A percentile compares a stretch with the other conserved stretches of the same genome.
phyloP scores from a whole-genome alignment of 2,888 invertebrate genomes.

The Ommatoiulus sabulosus region DNA sequence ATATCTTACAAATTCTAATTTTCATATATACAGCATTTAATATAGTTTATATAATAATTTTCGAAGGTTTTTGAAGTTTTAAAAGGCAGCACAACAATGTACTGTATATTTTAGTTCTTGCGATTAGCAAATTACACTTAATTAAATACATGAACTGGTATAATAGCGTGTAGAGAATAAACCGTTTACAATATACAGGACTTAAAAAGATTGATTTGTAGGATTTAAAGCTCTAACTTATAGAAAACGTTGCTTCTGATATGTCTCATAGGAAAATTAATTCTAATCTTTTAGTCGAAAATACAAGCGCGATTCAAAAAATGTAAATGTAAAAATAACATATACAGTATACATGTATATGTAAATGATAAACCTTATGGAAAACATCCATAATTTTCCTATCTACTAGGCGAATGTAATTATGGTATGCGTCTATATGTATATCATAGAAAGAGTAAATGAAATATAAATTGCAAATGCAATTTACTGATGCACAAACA shows the following conservation, averaged over 20 bases:
- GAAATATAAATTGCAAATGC: conserved; percentile 47
- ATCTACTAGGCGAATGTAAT: no score
- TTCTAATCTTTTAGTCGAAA: background rate
- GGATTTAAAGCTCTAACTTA: background rate
- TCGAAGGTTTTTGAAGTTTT: no score
- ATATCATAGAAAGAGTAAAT: background rate
- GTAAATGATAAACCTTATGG: background rate
- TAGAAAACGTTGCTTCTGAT: background rate
- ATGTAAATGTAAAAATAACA: background rate
- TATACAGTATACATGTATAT: no score
- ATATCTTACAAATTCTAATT: no score
- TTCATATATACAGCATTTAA: no score
- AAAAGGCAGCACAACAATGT: no score
- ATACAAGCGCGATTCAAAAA: background rate
- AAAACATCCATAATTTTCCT: no score
- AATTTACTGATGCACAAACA: conserved; percentile 20
- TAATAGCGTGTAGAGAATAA: background rate
- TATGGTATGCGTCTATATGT: no score
- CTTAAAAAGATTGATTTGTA: background rate
- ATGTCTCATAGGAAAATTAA: background rate
- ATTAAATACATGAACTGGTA: no score
- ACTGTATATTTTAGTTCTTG: no score
- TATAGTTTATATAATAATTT: no score
- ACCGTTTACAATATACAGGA: background rate
- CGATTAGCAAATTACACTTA: no score